Conservation (phyloP, 1,140 invertebrate species). For the Lithobius niger region DNA sequence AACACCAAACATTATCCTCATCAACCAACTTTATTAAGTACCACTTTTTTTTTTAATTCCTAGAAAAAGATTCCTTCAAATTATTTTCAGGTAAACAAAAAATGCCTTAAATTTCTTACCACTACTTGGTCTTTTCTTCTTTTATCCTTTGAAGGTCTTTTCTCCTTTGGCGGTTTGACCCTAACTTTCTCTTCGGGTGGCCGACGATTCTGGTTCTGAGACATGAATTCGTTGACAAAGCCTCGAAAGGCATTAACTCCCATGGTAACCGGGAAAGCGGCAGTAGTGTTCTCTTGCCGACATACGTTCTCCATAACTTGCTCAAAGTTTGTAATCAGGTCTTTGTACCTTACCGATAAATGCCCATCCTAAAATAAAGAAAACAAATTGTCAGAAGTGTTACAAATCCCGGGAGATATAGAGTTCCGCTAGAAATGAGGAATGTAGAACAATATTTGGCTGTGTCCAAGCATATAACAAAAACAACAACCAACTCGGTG, state of each 20-base stretch:
- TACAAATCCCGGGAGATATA: neutral
- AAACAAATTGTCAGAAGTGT: neutral
- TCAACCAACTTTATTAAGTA: too few species aligned
- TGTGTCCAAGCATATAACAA: conserved; percentile 10
- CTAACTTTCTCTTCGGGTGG: conserved; percentile 18
- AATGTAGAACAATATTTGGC: too few species aligned
- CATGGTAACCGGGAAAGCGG: conserved; percentile 75
- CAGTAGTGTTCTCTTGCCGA: conserved; percentile 51
- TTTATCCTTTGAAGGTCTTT: too few species aligned
- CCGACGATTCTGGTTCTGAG: conserved; percentile 55
- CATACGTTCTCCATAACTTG: conserved; percentile 67
- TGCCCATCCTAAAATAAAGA: conserved; percentile 19
- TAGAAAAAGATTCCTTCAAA: too few species aligned
- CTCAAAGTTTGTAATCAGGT: conserved; percentile 73
- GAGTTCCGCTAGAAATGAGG: too few species aligned
- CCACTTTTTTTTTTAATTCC: too few species aligned
- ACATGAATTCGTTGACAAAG: conserved; percentile 93
- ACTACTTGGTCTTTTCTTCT: conserved; percentile 40
- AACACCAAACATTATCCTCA: too few species aligned
- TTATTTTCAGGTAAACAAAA: neutral
- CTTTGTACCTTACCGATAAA: conserved; percentile 68
- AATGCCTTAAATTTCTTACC: conserved; percentile 18
- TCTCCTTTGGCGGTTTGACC: conserved; percentile 28
- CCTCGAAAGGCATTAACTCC: conserved; percentile 90
- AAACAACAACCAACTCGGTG: too few species aligned